These are phyloP conservation scores for Coregonus suidteri DNA, from an alignment of 2,797 vertebrate species.

Conservation along the genomic window DNA sequence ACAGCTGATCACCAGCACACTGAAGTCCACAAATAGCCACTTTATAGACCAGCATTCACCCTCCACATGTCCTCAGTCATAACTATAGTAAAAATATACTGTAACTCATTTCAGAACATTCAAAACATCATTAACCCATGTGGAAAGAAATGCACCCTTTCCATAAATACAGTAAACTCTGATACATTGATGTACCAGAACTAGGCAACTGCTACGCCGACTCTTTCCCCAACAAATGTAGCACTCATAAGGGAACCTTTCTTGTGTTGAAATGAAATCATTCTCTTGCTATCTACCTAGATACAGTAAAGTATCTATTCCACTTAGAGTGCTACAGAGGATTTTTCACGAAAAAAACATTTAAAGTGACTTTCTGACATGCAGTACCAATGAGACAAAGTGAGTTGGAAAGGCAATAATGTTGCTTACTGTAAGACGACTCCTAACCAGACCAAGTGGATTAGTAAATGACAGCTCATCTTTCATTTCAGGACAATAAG, in stretches of 20 bases:
- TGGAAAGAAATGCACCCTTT: not conserved
- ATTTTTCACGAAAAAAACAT: constrained; percentile 43
- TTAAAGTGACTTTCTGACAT: constrained; percentile 32
- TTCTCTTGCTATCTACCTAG: not conserved
- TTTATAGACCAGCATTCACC: not conserved
- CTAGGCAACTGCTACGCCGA: constrained; percentile 10
- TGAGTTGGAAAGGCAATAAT: constrained; percentile 49
- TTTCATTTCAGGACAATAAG: constrained; percentile 52
- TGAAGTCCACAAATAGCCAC: not conserved
- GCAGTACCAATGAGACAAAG: constrained; percentile 9
- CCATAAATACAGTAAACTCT: not conserved
- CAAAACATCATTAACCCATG: not conserved
- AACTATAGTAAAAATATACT: constrained; percentile 44
- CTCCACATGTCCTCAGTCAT: constrained; percentile 7
- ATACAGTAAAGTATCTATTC: constrained; percentile 45
- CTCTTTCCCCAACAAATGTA: constrained; percentile 21
- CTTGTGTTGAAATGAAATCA: constrained; percentile 11
- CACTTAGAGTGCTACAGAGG: constrained; percentile 4
- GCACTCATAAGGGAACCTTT: constrained; percentile 9
- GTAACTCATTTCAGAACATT: not conserved
- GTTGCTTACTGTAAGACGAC: constrained; percentile 37
- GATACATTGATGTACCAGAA: not conserved
- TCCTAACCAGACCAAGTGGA: constrained; percentile 56
- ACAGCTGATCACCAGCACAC: too few species aligned
- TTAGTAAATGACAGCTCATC: constrained; percentile 35